Evolutionary conservation across 2,113 vertebrate species (phyloP).

Genomic region (Poeciliopsis prolifica): DNA sequence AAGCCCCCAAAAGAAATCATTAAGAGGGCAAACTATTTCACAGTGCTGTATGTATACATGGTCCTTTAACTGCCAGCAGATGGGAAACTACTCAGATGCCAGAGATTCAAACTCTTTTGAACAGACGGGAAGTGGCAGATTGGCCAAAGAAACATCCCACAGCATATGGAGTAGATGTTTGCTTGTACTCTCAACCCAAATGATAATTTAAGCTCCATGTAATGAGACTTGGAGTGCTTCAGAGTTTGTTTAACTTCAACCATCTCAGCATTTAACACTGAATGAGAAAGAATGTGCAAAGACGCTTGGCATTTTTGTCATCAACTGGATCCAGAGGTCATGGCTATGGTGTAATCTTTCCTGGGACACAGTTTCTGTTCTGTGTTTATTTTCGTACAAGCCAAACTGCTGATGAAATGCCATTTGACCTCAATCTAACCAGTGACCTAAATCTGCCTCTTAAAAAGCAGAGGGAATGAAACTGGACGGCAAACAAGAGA

Average conservation of each 20-base stretch:
- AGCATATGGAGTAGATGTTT: conserved; percentile 45
- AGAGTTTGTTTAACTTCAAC: neutral
- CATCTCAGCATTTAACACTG: neutral
- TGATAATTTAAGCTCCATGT: conserved; percentile 31
- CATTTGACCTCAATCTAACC: conserved; percentile 59
- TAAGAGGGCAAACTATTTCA: neutral
- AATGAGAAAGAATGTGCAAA: neutral
- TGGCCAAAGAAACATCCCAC: conserved; percentile 43
- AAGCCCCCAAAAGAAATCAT: neutral
- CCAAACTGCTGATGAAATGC: conserved; percentile 56
- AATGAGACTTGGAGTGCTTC: conserved; percentile 34
- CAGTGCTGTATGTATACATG: neutral
- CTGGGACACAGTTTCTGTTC: neutral
- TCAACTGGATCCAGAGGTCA: conserved; percentile 3
- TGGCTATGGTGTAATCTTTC: neutral
- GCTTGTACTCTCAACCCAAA: conserved; percentile 33
- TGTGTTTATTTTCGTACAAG: conserved; percentile 12
- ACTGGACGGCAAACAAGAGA: neutral
- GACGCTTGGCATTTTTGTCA: conserved; percentile 1
- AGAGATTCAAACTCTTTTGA: conserved; percentile 5
- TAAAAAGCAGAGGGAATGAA: conserved; percentile 32
- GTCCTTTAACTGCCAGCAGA: conserved; percentile 17
- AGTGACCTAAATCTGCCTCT: conserved; percentile 70
- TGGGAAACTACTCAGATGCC: conserved; percentile 6
- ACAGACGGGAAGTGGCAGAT: conserved; percentile 35